A percentile compares a stretch with the other conserved stretches of the same genome.
Conservation (phyloP, 2,113 vertebrate species). For the Carassius gibelio region DNA sequence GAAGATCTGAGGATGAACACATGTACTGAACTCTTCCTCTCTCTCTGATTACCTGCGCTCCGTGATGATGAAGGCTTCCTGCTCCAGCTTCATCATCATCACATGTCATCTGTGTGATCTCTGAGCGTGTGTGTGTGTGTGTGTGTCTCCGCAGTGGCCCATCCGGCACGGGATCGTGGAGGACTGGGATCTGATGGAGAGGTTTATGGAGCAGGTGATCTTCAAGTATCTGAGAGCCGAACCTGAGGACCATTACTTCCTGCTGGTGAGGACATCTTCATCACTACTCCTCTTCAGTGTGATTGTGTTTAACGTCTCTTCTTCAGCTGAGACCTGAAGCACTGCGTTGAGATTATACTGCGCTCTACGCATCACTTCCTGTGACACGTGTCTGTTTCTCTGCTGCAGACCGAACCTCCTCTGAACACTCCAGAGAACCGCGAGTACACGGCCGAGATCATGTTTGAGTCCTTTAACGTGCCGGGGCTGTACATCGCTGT, state of each 20-base stretch:
- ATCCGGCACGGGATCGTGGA: slow-evolving; percentile 98
- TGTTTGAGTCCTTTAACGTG: slow-evolving; percentile 99
- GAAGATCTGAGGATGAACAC: fast-evolving
- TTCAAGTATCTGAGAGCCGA: slow-evolving; percentile 98
- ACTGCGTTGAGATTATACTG: not conserved
- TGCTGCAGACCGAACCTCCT: slow-evolving; percentile 90
- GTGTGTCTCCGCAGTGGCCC: slow-evolving; percentile 83
- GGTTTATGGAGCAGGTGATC: slow-evolving; percentile 99
- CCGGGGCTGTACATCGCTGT: slow-evolving; percentile 98
- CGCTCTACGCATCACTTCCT: not conserved
- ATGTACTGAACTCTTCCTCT: not conserved
- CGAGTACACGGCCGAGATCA: slow-evolving; percentile 99
- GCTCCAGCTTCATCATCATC: not conserved
- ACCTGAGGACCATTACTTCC: slow-evolving; percentile 98
- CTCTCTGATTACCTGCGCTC: no score
- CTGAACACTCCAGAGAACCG: slow-evolving; percentile 98
- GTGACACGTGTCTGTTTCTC: not conserved
- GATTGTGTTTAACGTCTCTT: not conserved
- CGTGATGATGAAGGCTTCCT: not conserved
- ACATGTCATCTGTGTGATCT: not conserved
- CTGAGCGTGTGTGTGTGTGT: not conserved
- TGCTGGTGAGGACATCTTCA: slow-evolving; percentile 81
- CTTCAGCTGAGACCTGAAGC: not conserved
- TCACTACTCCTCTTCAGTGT: not conserved
- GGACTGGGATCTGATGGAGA: slow-evolving; percentile 99